phyloP scores from a whole-genome alignment of 1,140 invertebrate genomes.

The Musca domestica region DNA sequence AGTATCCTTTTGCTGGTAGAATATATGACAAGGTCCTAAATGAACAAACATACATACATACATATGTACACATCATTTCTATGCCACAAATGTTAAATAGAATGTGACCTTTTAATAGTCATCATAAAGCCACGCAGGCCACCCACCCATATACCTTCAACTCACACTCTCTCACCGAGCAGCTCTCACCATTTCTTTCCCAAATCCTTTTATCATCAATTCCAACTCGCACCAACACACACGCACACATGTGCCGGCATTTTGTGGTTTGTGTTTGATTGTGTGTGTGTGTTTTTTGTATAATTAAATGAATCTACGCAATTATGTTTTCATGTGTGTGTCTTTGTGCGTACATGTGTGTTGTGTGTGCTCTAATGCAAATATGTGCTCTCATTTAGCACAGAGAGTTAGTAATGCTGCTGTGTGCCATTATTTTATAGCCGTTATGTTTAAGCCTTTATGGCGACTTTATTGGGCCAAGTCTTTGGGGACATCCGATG shows the following conservation, averaged over 20 bases:
- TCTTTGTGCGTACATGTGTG: not conserved
- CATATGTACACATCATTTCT: not conserved
- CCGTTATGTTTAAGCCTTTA: too few species aligned
- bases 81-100: not conserved
- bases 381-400: too few species aligned
- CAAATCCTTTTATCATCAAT: too few species aligned
- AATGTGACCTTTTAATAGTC: slow-evolving; percentile 12
- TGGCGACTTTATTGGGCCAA: too few species aligned
- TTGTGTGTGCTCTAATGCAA: not conserved
- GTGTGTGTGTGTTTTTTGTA: not conserved
- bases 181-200: too few species aligned
- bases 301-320: slow-evolving; percentile 8
- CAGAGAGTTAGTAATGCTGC: too few species aligned
- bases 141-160: not conserved
- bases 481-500: too few species aligned
- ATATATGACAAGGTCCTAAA: not conserved
- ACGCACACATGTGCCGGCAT: too few species aligned
- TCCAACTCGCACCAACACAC: too few species aligned
- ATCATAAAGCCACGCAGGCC: not conserved
- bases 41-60: not conserved
- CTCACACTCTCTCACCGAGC: not conserved
- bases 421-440: too few species aligned
- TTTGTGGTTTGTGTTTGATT: slow-evolving; percentile 1
- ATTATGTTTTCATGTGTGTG: slow-evolving; percentile 8
- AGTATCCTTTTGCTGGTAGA: not conserved